Conservation (phyloP, 2,888 invertebrate genomes). For the Hofmannophila pseudospretella region DNA sequence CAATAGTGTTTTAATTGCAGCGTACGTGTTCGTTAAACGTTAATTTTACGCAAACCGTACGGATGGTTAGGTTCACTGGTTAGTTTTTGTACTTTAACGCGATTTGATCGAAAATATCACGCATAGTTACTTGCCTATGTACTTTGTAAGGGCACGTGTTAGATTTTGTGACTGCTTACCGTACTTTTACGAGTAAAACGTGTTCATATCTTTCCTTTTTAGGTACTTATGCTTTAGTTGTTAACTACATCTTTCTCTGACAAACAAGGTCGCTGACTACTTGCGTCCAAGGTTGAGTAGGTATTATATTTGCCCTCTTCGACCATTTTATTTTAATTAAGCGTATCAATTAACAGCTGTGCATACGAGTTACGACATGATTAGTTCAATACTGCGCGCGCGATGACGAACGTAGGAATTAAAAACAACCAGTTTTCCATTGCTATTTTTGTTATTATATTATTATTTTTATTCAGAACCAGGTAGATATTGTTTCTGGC, state of each 20-base stretch:
- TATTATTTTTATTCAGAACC: conserved; percentile 7
- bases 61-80: conserved; percentile 2
- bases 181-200: conserved; percentile 24
- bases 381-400: conserved; percentile 20
- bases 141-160: neutral
- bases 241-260: conserved; percentile 15
- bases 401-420: conserved; percentile 6
- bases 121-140: neutral
- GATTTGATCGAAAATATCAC: neutral
- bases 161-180: conserved; percentile 6
- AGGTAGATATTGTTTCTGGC: neutral
- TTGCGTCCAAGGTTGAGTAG: no score
- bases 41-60: conserved; percentile 29
- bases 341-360: conserved; percentile 43
- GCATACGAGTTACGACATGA: conserved; percentile 25
- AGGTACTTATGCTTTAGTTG: neutral
- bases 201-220: conserved; percentile 14
- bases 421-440: conserved; percentile 3
- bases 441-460: conserved; percentile 5
- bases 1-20: conserved; percentile 32
- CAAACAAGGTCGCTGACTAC: conserved; percentile 31
- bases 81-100: neutral
- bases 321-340: conserved; percentile 36
- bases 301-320: conserved; percentile 19
- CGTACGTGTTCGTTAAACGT: conserved; percentile 31